These are phyloP conservation scores for Petromus typicus DNA, from an alignment of 2,113 vertebrate genomes.

Conservation along the genomic window DNA sequence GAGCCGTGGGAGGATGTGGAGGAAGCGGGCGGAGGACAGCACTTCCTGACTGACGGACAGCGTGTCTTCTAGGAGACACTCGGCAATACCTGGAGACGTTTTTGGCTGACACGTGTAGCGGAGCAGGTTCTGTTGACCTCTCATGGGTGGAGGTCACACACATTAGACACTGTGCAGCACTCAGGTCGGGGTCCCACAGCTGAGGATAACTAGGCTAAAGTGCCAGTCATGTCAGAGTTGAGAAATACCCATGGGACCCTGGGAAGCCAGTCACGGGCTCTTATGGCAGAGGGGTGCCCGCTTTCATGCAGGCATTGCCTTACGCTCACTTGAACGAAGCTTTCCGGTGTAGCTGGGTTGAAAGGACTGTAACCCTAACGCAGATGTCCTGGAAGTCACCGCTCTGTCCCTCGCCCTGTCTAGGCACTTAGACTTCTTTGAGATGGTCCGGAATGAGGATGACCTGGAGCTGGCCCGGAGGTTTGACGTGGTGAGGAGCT, in stretches of 20 bases:
- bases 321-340: background rate
- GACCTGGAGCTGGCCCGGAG: constrained; percentile 95
- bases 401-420: constrained; percentile 18
- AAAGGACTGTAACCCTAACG: background rate
- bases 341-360: background rate
- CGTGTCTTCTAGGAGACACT: background rate
- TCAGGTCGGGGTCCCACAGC: background rate
- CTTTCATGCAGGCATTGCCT: background rate
- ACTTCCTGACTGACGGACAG: background rate
- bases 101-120: background rate
- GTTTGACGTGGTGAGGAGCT: constrained; percentile 93
- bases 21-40: background rate
- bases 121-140: background rate
- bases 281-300: too few species aligned
- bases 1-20: background rate
- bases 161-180: too few species aligned
- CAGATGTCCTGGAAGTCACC: background rate
- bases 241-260: background rate
- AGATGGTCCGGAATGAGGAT: constrained; percentile 99
- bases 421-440: constrained; percentile 99
- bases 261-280: background rate
- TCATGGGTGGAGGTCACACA: background rate
- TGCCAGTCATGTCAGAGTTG: fast-evolving
- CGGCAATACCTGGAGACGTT: background rate
- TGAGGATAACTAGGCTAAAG: too few species aligned